Evolutionary conservation across 2,888 invertebrate genomes (phyloP), one percentile per base, ranked within the genome.

Genomic region (Psococerastis gibbosa): DNA sequence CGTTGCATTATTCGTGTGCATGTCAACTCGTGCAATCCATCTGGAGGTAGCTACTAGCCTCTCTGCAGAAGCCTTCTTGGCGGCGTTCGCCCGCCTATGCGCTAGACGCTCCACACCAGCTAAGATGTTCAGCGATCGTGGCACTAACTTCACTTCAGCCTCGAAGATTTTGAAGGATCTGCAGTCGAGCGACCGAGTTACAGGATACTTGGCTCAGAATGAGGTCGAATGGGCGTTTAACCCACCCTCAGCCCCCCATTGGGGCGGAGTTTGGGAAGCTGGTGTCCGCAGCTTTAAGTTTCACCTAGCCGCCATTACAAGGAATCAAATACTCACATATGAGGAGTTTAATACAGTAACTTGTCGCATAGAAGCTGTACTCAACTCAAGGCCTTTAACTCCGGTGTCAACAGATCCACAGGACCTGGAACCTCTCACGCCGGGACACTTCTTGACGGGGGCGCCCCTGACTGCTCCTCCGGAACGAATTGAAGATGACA

Each of bases 211-310:
- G n/a, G n/a, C n/a, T n/a, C n/a, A n/a, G n/a, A n/a, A n/a, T n/a
- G n/a, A n/a, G n/a, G n/a, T n/a, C 8, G 27, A 44, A 3, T 50
- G 51, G 50, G 45, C 47, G 20, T 52, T 52, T 34, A 42, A 16
- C 8, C 42, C 42, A 5, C 23, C 42, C 9, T 22, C 16, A 13
- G n/a, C 22, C 16, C 42, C 42, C 22, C 22, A 22, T 4, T 22
- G 16, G 15, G 42, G 42, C n/a, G 42, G 42, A 22, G 3, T 41
- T 4, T 41, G 42, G 42, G 42, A 41, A 22, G 41, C 45, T 18
- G 35, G 45, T 5, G 27, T 46, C 5, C 45, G 45, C 23, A 42
- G 43, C 11, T 41, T 45, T 11, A 49, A 49, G 44, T 41, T 18
- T 8, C 46, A 47, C 16, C 33, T 47, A 3, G 46, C 38, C 17